These are phyloP conservation scores for Myotis findleyi DNA, from an alignment of 2,797 vertebrate genomes.

Conservation along the genomic window DNA sequence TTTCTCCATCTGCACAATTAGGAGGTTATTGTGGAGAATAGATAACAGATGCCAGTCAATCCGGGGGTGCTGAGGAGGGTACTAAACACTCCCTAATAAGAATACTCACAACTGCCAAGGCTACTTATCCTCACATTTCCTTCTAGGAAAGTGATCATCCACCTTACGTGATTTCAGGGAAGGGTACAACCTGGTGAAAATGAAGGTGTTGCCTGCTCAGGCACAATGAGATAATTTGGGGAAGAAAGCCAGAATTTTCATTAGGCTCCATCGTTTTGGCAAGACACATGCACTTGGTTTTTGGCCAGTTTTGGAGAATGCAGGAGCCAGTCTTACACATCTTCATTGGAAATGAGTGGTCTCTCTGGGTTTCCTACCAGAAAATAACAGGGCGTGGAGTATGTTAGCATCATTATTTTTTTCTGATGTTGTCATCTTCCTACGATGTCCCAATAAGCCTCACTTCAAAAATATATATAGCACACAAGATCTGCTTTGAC, in stretches of 20 bases:
- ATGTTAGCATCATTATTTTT: neutral
- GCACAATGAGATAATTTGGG: neutral
- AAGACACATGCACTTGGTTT: neutral
- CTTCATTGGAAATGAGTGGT: neutral
- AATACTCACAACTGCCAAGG: neutral
- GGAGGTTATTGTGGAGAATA: neutral
- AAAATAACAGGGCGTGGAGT: neutral
- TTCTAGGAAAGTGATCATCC: neutral
- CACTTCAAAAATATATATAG: neutral
- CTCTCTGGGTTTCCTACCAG: neutral
- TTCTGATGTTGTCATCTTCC: neutral
- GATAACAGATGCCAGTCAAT: neutral
- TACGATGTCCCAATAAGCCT: neutral
- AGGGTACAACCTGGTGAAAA: neutral
- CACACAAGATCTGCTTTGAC: neutral
- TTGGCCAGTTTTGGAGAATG: neutral
- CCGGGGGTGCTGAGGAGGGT: neutral
- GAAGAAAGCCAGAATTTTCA: neutral
- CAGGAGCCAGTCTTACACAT: neutral
- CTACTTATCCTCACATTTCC: neutral
- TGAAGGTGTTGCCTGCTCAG: neutral
- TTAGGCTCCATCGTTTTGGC: neutral
- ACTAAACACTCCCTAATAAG: neutral
- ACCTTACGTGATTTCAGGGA: neutral
- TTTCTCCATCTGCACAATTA: constrained; percentile 32